Evolutionary conservation across 2,888 invertebrate genomes (phyloP).

Genomic region (Eupithecia centaureata): DNA sequence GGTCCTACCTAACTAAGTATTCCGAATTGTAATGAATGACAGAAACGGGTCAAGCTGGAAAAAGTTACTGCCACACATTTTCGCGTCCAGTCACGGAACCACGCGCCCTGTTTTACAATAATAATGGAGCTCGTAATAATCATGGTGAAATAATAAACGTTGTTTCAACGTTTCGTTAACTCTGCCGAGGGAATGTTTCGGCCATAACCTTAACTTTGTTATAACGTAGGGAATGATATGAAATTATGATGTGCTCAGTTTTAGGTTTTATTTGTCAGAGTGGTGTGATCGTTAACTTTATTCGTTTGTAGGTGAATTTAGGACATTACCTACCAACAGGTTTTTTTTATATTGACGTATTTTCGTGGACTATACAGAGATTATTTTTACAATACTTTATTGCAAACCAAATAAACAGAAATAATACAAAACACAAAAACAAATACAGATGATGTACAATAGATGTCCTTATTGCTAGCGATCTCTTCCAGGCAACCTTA

Average conservation of each 20-base stretch:
- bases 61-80: background rate
- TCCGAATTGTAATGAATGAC: too few relatives aligned
- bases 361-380: background rate
- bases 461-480: too few relatives aligned
- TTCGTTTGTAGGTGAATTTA: background rate
- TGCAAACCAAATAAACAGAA: too few relatives aligned
- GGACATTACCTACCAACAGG: background rate
- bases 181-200: conserved; percentile 4
- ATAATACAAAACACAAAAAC: too few relatives aligned
- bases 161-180: conserved; percentile 31
- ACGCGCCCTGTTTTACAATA: conserved; percentile 1
- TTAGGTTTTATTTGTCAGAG: background rate
- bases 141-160: conserved; percentile 41
- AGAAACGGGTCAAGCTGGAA: background rate
- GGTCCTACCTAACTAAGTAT: too few relatives aligned
- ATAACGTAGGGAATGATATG: conserved; percentile 8
- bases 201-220: conserved; percentile 7
- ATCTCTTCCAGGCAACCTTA: too few relatives aligned
- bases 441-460: too few relatives aligned
- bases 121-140: conserved; percentile 38
- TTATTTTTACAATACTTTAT: too few relatives aligned
- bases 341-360: background rate
- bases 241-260: background rate
- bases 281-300: background rate
- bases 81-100: conserved; percentile 12